Evolutionary conservation across 2,113 vertebrate species (phyloP).

Genomic region (Arothron firmamentum): DNA sequence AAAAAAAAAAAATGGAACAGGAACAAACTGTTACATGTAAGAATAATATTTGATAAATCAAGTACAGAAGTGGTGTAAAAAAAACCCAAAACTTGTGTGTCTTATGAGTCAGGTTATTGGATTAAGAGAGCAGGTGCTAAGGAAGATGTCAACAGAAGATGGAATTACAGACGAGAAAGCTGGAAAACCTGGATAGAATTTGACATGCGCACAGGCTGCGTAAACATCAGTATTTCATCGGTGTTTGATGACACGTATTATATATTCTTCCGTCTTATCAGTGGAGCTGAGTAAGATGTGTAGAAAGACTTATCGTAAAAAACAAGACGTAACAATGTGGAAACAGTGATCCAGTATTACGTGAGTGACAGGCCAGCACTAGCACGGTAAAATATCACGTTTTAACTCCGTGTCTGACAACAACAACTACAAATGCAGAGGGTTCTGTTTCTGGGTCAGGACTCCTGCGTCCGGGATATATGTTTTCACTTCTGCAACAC

Average conservation of each 20-base stretch:
- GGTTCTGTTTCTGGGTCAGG: conserved; percentile 26
- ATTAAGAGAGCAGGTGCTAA: no score
- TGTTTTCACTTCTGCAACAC: conserved; percentile 28
- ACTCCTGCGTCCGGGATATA: conserved; percentile 5
- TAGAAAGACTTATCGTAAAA: conserved; percentile 12
- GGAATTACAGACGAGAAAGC: neutral
- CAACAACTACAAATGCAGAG: conserved; percentile 14
- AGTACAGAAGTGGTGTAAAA: no score
- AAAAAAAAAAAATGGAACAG: no score
- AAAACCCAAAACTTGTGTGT: no score
- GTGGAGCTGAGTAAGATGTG: neutral
- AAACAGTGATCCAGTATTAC: neutral
- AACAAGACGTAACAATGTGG: neutral
- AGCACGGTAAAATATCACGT: neutral
- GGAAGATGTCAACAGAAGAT: neutral
- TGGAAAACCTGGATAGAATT: neutral
- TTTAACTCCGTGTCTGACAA: conserved; percentile 11
- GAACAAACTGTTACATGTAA: no score
- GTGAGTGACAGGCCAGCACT: neutral
- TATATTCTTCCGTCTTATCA: neutral
- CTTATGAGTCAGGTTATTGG: no score
- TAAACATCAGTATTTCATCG: neutral
- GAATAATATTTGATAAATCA: no score
- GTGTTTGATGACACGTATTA: neutral
- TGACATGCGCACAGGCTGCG: neutral